phyloP scores from a whole-genome alignment of 2,888 invertebrate species.

The Drosophila peninsularis region DNA sequence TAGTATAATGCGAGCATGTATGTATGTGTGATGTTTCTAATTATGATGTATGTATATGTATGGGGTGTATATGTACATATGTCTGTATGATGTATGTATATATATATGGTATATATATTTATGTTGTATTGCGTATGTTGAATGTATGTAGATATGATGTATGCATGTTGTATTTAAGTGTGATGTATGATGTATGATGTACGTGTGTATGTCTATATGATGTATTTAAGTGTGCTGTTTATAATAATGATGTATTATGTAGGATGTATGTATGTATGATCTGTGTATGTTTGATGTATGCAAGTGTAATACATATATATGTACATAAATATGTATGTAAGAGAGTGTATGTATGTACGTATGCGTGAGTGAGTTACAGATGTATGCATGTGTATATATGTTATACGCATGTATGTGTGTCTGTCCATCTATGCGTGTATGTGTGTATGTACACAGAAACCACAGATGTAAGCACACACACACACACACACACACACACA shows the following conservation, averaged over 20 bases:
- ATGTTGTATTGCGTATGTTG: too few species aligned
- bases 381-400: background rate
- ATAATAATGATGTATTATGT: background rate
- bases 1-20: too few species aligned
- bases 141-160: too few species aligned
- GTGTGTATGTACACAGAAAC: conserved; percentile 18
- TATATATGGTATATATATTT: background rate
- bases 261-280: conserved; percentile 17
- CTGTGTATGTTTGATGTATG: conserved; percentile 11
- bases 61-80: background rate
- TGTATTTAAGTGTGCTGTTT: background rate
- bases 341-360: background rate
- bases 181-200: background rate
- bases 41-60: background rate
- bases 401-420: conserved; percentile 1
- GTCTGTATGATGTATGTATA: conserved; percentile 10
- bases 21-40: background rate
- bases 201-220: conserved; percentile 16
- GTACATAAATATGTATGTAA: too few species aligned
- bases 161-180: background rate
- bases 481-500: background rate
- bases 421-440: background rate
- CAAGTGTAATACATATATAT: too few species aligned
- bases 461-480: background rate
- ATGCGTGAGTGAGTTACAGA: background rate